phyloP scores from a whole-genome alignment of 2,888 invertebrate species.

The Agrilus biguttatus region DNA sequence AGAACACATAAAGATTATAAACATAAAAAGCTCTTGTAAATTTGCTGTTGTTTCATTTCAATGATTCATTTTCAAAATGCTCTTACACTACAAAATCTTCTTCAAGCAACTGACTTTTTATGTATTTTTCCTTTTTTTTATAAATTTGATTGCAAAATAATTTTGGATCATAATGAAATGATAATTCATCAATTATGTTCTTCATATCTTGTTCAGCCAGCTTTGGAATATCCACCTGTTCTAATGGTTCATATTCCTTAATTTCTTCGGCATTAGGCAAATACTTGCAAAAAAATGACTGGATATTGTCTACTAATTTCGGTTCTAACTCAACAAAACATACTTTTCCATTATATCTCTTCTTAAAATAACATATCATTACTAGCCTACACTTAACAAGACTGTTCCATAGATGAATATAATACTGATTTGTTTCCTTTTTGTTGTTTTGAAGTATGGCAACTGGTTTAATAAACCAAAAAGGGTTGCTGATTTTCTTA shows the following conservation, averaged over 20 bases:
- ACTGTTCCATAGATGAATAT: conserved; percentile 7
- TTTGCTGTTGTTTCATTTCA: too few relatives aligned
- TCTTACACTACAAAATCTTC: conserved; percentile 2
- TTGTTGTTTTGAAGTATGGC: conserved; percentile 4
- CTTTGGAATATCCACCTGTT: background rate
- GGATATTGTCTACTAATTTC: conserved; percentile 5
- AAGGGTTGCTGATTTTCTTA: conserved; percentile 1
- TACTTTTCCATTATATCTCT: conserved; percentile 2
- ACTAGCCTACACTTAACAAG: conserved; percentile 4
- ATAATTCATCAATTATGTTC: conserved; percentile 4
- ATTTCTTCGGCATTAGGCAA: conserved; percentile 6
- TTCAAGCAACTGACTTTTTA: conserved; percentile 6
- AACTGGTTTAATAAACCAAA: conserved; percentile 5
- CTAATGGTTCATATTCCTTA: background rate
- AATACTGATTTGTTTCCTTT: conserved; percentile 3
- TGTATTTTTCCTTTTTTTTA: conserved; percentile 5
- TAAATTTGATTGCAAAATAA: conserved; percentile 5
- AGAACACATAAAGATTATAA: too few relatives aligned
- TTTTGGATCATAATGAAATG: conserved; percentile 6
- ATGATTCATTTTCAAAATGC: too few relatives aligned
- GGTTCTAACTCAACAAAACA: conserved; percentile 6
- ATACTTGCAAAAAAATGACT: conserved; percentile 4
- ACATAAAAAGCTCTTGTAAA: too few relatives aligned
- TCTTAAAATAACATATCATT: conserved; percentile 6
- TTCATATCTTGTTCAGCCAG: conserved; percentile 4